A percentile compares a stretch with the other conserved stretches of the same genome.
phyloP scores from a whole-genome alignment of 2,888 invertebrate species.

The Hololepta plana region DNA sequence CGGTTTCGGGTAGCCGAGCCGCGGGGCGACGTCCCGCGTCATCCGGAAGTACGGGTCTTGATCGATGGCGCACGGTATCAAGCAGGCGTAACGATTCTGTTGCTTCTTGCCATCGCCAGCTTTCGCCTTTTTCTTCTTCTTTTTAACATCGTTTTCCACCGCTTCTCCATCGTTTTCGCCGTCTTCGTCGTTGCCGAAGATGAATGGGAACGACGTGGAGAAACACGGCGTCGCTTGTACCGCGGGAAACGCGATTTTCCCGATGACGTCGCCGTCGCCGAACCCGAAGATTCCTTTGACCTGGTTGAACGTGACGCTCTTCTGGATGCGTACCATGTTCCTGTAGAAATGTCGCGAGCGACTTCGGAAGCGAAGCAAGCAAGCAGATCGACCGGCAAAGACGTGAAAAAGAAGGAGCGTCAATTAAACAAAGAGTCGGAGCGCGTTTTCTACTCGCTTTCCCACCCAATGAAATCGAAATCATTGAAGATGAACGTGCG shows the following conservation, averaged over 20 bases:
- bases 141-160: too few relatives aligned
- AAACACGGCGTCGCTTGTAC: constrained; percentile 92
- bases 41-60: constrained; percentile 99
- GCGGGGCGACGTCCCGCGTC: constrained; percentile 95
- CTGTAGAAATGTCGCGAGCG: constrained; percentile 81
- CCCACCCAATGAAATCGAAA: constrained; percentile 84
- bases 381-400: too few relatives aligned
- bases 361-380: constrained; percentile 32
- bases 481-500: constrained; percentile 97
- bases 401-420: too few relatives aligned
- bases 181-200: constrained; percentile 70
- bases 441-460: background rate
- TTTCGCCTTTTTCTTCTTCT: too few relatives aligned
- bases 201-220: constrained; percentile 75
- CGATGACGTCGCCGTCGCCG: constrained; percentile 86
- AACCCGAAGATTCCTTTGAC: constrained; percentile 98
- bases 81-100: constrained; percentile 62
- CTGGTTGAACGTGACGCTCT: constrained; percentile 92
- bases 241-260: constrained; percentile 93
- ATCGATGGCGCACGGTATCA: constrained; percentile 98
- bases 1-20: constrained; percentile 73
- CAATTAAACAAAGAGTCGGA: too few relatives aligned
- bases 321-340: constrained; percentile 84
- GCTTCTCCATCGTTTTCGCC: too few relatives aligned
- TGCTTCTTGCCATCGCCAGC: constrained; percentile 36